These are phyloP conservation scores for Apamea sordens DNA, from an alignment of 2,888 invertebrate species.

Conservation along the genomic window DNA sequence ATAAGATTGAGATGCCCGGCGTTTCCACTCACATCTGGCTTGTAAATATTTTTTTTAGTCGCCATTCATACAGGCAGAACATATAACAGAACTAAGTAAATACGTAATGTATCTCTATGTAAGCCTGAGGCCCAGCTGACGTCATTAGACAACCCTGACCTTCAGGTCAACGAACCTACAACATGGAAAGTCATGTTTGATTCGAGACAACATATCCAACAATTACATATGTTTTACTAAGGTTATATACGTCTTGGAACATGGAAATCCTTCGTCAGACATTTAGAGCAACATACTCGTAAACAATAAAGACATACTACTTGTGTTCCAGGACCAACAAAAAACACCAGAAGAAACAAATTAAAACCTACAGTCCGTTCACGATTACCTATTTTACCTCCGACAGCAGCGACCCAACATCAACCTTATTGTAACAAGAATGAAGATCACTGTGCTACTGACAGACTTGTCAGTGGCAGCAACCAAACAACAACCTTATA, in stretches of 20 bases:
- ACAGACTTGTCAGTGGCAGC: too few species aligned
- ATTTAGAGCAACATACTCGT: too few species aligned
- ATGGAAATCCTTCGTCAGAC: background rate
- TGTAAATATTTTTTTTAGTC: too few species aligned
- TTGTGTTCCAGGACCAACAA: background rate
- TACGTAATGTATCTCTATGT: constrained; percentile 10
- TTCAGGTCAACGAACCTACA: constrained; percentile 12
- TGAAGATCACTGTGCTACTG: too few species aligned
- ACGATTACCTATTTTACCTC: too few species aligned
- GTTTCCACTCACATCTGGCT: too few species aligned
- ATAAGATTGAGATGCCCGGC: too few species aligned
- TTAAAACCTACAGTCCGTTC: background rate
- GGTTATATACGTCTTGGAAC: background rate
- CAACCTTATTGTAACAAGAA: too few species aligned
- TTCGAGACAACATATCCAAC: background rate
- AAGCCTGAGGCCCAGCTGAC: background rate
- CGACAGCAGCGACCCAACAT: too few species aligned
- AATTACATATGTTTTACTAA: background rate
- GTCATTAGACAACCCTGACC: background rate
- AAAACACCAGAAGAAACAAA: background rate
- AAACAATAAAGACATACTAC: background rate
- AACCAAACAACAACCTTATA: too few species aligned
- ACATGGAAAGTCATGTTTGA: constrained; percentile 2
- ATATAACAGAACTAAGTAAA: constrained; percentile 5
- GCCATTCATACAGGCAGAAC: background rate